Conservation (phyloP, 2,113 vertebrate genomes). For the Perognathus longimembris region DNA sequence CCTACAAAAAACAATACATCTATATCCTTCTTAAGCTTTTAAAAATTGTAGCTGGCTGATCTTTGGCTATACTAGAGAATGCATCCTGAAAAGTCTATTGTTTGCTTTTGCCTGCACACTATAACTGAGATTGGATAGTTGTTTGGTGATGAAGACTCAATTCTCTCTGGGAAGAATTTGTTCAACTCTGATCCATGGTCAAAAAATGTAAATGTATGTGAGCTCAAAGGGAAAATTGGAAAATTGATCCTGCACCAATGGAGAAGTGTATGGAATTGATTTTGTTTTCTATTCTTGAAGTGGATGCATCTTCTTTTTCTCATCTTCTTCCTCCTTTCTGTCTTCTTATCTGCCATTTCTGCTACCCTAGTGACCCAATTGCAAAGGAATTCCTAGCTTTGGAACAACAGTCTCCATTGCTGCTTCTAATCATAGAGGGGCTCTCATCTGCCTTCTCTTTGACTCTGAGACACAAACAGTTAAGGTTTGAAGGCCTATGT, state of each 20-base stretch:
- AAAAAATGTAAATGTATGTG: slow-evolving; percentile 40
- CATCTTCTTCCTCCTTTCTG: background rate
- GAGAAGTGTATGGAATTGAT: slow-evolving; percentile 34
- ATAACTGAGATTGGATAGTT: slow-evolving; percentile 1
- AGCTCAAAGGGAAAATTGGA: slow-evolving; percentile 14
- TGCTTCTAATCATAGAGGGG: background rate
- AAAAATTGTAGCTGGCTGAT: slow-evolving; percentile 66
- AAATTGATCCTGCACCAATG: background rate
- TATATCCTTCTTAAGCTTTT: slow-evolving; percentile 77
- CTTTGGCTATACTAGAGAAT: slow-evolving; percentile 54
- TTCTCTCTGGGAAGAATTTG: slow-evolving; percentile 37
- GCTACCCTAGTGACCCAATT: slow-evolving; percentile 26
- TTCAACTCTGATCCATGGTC: background rate
- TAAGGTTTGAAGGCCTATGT: background rate
- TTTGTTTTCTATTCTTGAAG: background rate
- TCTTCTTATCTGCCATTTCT: slow-evolving; percentile 18
- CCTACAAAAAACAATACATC: slow-evolving; percentile 39
- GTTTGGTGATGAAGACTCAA: background rate
- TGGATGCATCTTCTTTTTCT: slow-evolving; percentile 35
- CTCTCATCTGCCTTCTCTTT: background rate
- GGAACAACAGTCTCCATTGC: background rate
- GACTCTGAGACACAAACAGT: slow-evolving; percentile 12
- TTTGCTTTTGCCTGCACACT: slow-evolving; percentile 48
- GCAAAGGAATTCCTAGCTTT: background rate
- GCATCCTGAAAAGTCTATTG: slow-evolving; percentile 57